Conservation (phyloP, 2,888 invertebrate genomes). For the Linnaemya vulpina region DNA sequence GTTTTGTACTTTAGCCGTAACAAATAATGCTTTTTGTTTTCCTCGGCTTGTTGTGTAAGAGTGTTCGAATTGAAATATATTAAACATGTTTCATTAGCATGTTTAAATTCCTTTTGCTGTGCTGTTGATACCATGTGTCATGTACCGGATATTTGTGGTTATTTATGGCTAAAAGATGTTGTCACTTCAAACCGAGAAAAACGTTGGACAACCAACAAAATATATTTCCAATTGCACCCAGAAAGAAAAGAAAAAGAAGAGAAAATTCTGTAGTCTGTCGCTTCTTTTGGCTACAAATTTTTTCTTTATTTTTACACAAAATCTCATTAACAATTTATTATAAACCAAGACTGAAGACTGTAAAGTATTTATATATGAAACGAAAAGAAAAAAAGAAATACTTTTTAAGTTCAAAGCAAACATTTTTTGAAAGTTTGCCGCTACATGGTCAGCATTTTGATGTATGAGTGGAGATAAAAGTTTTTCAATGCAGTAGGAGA, state of each 20-base stretch:
- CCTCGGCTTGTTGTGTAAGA: slow-evolving; percentile 3
- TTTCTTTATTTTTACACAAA: slow-evolving; percentile 26
- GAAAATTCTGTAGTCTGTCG: background rate
- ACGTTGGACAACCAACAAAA: background rate
- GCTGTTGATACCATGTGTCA: slow-evolving; percentile 81
- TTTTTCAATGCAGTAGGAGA: slow-evolving; percentile 14
- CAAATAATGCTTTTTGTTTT: slow-evolving; percentile 13
- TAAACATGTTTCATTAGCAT: slow-evolving; percentile 68
- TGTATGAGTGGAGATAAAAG: slow-evolving; percentile 48
- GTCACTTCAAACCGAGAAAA: slow-evolving; percentile 60
- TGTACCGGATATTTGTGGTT: slow-evolving; percentile 80
- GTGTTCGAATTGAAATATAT: slow-evolving; percentile 52
- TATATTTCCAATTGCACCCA: background rate
- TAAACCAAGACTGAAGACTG: background rate
- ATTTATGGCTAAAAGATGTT: slow-evolving; percentile 76
- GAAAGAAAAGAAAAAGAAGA: background rate
- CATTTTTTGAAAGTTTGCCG: slow-evolving; percentile 36
- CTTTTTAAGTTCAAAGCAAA: slow-evolving; percentile 63
- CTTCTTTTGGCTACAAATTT: slow-evolving; percentile 21
- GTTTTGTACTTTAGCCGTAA: slow-evolving; percentile 8
- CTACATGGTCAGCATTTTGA: slow-evolving; percentile 55
- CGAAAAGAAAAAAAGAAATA: slow-evolving; percentile 21
- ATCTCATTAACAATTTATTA: slow-evolving; percentile 70
- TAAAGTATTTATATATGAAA: background rate
- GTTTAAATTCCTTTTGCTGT: slow-evolving; percentile 57